Base-by-base conservation (phyloP, 2,888 invertebrate species). In the Drosophila histrio region DNA sequence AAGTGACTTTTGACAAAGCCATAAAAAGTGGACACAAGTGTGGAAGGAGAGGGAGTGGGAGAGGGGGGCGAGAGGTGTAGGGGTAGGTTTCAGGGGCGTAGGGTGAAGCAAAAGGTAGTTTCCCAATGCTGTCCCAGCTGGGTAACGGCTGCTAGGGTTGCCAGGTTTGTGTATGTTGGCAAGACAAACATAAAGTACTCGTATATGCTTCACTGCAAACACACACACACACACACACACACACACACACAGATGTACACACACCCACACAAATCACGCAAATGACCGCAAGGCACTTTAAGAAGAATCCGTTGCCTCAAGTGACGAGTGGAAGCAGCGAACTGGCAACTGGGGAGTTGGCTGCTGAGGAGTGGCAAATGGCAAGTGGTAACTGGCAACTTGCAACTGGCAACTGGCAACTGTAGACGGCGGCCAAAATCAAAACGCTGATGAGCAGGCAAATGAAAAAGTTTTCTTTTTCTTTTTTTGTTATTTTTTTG, bases 301-400 rank as follows among this genome's bases (percentile, higher is more conserved):
- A 89, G 89, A 90, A 90, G 90, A 91, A 91, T 89, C 89, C 89
- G 81, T 61, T 54, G 87, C 91, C 83, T 58, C 39, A 52, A 77
- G 91, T 79, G 70, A 72, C 88, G 68, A 53, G 49, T 58, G 65
- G 22, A 22, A 57, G 62, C 85, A 47, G 52, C 38, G n/a, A 54
- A 54, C 50, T 44, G 67, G 52, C 64, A 63, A 49, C 50, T 50
- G 28, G 30, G 34, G 21, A 52, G 36, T n/a, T 41, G 28, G 2
- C 32, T 28, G 19, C 34, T 34, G n/a, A 30, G 38, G 44, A 17
- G 39, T 49, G 70, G 61, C 28, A 49, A 19, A 17, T 24, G 28
- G 24, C 15, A 38, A 28, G 28, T 19, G 19, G 32, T 39, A 47
- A 44, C 52, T 41, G 46, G 30, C 36, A 41, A 30, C 38, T 61